Evolutionary conservation across 2,888 invertebrate species (phyloP).

Genomic region (Aphodius granarius): DNA sequence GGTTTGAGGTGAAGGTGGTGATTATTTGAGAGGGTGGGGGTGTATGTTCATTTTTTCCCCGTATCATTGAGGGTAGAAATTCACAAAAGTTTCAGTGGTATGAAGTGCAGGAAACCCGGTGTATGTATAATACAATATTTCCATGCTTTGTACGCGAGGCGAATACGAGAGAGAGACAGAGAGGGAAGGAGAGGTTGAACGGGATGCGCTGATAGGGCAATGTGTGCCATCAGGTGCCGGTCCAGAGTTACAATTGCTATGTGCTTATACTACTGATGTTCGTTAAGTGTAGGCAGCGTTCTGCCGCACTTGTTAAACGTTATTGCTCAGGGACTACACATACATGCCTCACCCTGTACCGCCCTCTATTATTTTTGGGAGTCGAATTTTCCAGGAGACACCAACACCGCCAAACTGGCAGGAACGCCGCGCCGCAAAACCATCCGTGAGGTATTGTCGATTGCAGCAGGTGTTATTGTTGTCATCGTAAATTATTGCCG

Average conservation of each 20-base stretch:
- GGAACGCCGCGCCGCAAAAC: conserved; percentile 19
- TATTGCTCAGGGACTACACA: conserved; percentile 25
- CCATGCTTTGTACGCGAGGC: conserved; percentile 40
- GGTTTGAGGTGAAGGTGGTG: background rate
- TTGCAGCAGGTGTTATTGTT: conserved; percentile 55
- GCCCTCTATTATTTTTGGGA: conserved; percentile 7
- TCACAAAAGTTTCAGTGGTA: conserved; percentile 17
- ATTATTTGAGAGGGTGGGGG: conserved; percentile 1
- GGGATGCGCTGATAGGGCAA: conserved; percentile 50
- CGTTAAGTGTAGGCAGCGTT: conserved; percentile 39
- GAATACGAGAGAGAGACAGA: conserved; percentile 45
- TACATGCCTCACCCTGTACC: conserved; percentile 14
- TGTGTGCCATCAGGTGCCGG: conserved; percentile 50
- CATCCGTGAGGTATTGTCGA: conserved; percentile 47
- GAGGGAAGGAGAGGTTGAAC: conserved; percentile 42
- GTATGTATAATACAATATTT: conserved; percentile 50
- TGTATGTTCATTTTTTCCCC: background rate
- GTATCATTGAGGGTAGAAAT: conserved; percentile 1
- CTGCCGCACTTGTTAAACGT: conserved; percentile 25
- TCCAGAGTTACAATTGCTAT: conserved; percentile 50
- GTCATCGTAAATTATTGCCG: conserved; percentile 53
- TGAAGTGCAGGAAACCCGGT: conserved; percentile 25
- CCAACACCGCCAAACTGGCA: background rate
- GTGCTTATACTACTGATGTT: conserved; percentile 50
- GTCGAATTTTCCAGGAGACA: background rate